These are phyloP conservation scores for Cataglyphis hispanica DNA, from an alignment of 1,140 invertebrate genomes.

Conservation along the genomic window DNA sequence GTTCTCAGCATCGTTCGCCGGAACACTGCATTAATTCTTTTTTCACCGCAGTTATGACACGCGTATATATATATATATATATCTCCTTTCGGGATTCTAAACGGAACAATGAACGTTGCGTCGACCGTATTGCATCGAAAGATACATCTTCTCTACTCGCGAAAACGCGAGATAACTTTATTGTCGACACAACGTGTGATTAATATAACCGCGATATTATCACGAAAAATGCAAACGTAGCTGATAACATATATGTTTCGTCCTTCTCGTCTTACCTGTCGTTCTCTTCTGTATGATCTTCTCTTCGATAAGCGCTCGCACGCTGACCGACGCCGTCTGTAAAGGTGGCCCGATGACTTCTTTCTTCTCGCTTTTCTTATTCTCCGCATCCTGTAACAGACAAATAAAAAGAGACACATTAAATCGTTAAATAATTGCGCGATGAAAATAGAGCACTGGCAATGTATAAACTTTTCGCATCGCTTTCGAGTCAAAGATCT, in stretches of 20 bases:
- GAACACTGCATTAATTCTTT: slow-evolving; percentile 68
- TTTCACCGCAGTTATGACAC: slow-evolving; percentile 44
- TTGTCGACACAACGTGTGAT: neutral
- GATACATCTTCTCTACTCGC: neutral
- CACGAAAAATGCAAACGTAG: neutral
- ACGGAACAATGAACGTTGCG: slow-evolving; percentile 38
- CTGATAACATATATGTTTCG: neutral
- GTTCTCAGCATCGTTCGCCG: slow-evolving; percentile 63
- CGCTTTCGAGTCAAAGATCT: neutral
- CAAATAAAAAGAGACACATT: slow-evolving; percentile 23
- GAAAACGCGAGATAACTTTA: neutral
- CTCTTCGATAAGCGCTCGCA: slow-evolving; percentile 95
- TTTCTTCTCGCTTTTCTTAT: slow-evolving; percentile 94
- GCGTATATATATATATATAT: neutral
- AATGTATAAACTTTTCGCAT: neutral
- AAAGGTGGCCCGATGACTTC: slow-evolving; percentile 92
- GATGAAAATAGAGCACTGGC: neutral
- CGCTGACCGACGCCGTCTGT: slow-evolving; percentile 95
- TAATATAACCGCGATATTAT: neutral
- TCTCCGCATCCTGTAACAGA: slow-evolving; percentile 91
- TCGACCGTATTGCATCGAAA: slow-evolving; percentile 17
- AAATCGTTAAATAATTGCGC: neutral
- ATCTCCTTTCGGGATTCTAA: slow-evolving; percentile 37
- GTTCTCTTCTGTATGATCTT: slow-evolving; percentile 95
- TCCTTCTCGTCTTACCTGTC: slow-evolving; percentile 81